These are phyloP conservation scores for Caenorhabditis brenneri DNA, from an alignment of 1,140 invertebrate species.

Conservation along the genomic window DNA sequence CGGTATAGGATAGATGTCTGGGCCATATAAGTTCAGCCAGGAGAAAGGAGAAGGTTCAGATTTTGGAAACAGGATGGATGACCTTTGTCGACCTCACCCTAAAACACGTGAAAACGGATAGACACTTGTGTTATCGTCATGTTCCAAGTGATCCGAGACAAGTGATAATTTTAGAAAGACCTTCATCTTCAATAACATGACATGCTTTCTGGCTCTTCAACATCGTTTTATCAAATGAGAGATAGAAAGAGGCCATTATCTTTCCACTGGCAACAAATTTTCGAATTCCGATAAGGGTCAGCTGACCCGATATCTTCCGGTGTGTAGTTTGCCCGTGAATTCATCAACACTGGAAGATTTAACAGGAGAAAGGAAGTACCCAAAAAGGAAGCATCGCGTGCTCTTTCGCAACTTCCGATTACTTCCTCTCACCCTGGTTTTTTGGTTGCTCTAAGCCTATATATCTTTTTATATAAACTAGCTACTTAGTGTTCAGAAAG, in stretches of 20 bases:
- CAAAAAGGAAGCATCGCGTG: conserved; percentile 20
- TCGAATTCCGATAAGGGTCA: conserved; percentile 3
- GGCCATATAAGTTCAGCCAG: neutral
- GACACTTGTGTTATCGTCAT: conserved; percentile 20
- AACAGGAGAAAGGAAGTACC: neutral
- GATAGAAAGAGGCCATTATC: neutral
- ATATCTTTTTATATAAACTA: neutral
- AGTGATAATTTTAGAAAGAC: conserved; percentile 5
- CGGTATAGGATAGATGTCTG: neutral
- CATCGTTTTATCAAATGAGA: neutral
- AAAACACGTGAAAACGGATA: neutral
- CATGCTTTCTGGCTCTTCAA: neutral
- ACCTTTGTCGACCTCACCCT: neutral
- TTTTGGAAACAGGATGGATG: neutral
- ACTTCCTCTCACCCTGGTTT: conserved; percentile 2
- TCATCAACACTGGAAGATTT: neutral
- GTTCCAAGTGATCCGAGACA: neutral
- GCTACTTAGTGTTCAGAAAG: neutral
- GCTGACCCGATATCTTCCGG: conserved; percentile 22
- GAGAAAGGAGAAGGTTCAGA: no score
- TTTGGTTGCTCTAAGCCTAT: neutral
- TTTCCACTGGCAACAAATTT: neutral
- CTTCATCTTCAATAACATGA: conserved; percentile 2
- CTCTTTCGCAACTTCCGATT: conserved; percentile 36
- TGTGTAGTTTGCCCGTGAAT: neutral